Percentiles rank a stretch among this genome's conserved stretches.
Evolutionary conservation across 2,797 vertebrate genomes (phyloP).

Genomic region (Dryobates pubescens): DNA sequence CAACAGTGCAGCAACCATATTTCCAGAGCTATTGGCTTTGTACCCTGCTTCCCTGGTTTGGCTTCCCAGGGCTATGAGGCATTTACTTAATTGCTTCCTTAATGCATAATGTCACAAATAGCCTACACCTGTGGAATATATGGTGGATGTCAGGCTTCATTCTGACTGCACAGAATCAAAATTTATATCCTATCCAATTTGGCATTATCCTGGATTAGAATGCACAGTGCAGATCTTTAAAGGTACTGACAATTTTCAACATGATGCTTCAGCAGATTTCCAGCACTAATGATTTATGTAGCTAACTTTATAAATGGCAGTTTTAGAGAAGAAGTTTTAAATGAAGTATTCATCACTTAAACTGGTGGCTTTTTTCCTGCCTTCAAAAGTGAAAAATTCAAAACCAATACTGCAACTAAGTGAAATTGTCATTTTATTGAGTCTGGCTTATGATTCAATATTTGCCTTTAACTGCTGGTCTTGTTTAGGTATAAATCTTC

Average conservation of each 20-base stretch:
- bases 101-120: background rate
- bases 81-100: slow-evolving; percentile 56
- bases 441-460: slow-evolving; percentile 25
- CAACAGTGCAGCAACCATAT: background rate
- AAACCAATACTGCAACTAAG: slow-evolving; percentile 34
- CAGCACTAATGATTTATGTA: slow-evolving; percentile 11
- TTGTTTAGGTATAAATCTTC: slow-evolving; percentile 6
- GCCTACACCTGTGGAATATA: background rate
- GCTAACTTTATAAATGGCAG: slow-evolving; percentile 5
- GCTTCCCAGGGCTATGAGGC: background rate
- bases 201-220: background rate
- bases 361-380: background rate
- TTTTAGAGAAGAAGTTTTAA: slow-evolving; percentile 22
- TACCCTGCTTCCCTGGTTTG: background rate
- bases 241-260: background rate
- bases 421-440: slow-evolving; percentile 39
- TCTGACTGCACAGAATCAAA: background rate
- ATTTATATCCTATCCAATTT: slow-evolving; percentile 2
- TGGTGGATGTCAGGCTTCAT: background rate
- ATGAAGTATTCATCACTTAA: slow-evolving; percentile 1
- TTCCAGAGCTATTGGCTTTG: background rate
- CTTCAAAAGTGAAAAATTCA: slow-evolving; percentile 21
- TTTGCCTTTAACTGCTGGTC: background rate
- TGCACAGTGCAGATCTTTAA: background rate
- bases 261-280: slow-evolving; percentile 28